phyloP scores from a whole-genome alignment of 2,113 vertebrate genomes.

The Chaetops frenatus region DNA sequence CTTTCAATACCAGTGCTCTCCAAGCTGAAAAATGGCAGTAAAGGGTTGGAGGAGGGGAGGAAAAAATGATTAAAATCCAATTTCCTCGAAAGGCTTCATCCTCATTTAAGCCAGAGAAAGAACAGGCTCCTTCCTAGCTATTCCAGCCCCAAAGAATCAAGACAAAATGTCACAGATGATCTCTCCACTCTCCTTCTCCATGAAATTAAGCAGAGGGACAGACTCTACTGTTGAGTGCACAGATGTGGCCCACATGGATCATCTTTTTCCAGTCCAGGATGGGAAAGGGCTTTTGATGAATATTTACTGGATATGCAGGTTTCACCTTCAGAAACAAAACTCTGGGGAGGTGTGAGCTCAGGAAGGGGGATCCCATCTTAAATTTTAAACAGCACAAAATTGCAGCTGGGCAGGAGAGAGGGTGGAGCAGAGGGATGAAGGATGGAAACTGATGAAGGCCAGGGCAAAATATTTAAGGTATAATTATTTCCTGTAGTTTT shows the following conservation, averaged over 20 bases:
- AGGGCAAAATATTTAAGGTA: neutral
- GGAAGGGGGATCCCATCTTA: neutral
- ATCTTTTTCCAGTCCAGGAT: neutral
- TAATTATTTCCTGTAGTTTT: neutral
- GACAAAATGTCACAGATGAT: neutral
- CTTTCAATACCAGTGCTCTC: neutral
- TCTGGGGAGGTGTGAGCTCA: neutral
- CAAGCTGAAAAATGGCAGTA: neutral
- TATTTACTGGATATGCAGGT: neutral
- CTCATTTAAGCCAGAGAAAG: neutral
- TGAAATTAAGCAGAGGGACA: neutral
- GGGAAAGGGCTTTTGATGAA: neutral
- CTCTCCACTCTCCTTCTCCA: neutral
- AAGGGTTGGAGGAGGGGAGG: neutral
- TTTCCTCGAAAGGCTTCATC: neutral
- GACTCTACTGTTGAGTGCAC: neutral
- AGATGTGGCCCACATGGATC: fast-evolving
- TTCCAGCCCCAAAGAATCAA: neutral
- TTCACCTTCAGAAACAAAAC: neutral
- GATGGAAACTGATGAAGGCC: neutral
- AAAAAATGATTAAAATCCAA: neutral
- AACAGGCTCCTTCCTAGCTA: neutral
- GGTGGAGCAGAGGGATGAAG: neutral
- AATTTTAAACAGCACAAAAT: neutral
- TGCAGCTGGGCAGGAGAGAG: fast-evolving